These are phyloP conservation scores for Pseudopipra pipra DNA, from an alignment of 2,113 vertebrate genomes.

Conservation along the genomic window DNA sequence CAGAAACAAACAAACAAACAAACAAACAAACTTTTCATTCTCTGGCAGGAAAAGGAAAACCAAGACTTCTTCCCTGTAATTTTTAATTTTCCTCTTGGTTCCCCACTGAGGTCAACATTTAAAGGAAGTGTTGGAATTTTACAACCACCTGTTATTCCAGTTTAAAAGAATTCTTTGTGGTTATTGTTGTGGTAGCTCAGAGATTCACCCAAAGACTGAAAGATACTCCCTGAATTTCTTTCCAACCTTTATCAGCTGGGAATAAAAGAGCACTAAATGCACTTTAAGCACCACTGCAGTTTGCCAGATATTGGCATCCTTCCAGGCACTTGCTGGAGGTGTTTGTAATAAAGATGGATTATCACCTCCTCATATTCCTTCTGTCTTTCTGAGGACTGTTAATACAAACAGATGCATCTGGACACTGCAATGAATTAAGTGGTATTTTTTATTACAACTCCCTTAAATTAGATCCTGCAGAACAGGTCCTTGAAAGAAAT, in stretches of 20 bases:
- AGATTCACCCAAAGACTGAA: neutral
- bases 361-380: neutral
- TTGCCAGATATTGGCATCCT: neutral
- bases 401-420: neutral
- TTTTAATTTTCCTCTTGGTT: neutral
- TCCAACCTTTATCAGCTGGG: neutral
- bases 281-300: neutral
- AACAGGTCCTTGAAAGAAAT: neutral
- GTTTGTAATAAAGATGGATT: neutral
- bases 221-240: neutral
- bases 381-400: neutral
- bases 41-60: neutral
- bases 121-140: neutral
- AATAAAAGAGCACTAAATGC: neutral
- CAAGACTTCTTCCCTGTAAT: neutral
- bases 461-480: neutral
- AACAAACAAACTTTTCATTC: neutral
- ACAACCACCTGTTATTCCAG: neutral
- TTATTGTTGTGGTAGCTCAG: neutral
- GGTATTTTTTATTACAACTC: neutral
- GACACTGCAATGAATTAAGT: neutral
- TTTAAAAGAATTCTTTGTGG: neutral
- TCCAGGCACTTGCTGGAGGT: neutral
- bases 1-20: neutral
- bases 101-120: neutral